Evolutionary conservation across 1,140 invertebrate species (phyloP).

Genomic region (Drosophila pallidifrons): DNA sequence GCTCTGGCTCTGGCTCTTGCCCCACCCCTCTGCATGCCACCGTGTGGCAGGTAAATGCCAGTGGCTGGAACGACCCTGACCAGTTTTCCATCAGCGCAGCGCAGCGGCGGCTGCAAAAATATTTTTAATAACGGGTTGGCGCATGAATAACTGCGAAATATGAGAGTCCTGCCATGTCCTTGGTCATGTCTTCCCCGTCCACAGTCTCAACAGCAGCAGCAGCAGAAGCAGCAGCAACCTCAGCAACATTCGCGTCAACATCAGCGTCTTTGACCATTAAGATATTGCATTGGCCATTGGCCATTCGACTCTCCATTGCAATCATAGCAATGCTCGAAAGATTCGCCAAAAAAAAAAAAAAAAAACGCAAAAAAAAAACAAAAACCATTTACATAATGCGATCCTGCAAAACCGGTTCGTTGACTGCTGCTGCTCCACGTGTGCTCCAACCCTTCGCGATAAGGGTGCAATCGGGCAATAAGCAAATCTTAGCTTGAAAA

Average conservation of each 20-base stretch:
- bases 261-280: constrained; percentile 51
- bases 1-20: background rate
- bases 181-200: background rate
- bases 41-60: constrained; percentile 14
- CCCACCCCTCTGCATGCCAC: background rate
- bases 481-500: background rate
- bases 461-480: constrained; percentile 12
- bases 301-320: constrained; percentile 13
- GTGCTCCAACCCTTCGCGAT: constrained; percentile 13
- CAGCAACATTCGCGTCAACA: background rate
- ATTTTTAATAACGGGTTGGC: constrained; percentile 72
- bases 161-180: constrained; percentile 48
- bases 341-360: background rate
- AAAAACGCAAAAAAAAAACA: no score
- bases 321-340: background rate
- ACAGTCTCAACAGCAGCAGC: background rate
- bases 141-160: constrained; percentile 77
- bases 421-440: constrained; percentile 1
- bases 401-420: constrained; percentile 28
- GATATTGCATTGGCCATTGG: constrained; percentile 38
- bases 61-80: constrained; percentile 34
- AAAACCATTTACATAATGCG: constrained; percentile 42
- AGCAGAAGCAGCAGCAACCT: background rate
- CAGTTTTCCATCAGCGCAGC: constrained; percentile 46
- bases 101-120: constrained; percentile 60